phyloP scores from a whole-genome alignment of 1,140 invertebrate species.

The Melanaphis sacchari region DNA sequence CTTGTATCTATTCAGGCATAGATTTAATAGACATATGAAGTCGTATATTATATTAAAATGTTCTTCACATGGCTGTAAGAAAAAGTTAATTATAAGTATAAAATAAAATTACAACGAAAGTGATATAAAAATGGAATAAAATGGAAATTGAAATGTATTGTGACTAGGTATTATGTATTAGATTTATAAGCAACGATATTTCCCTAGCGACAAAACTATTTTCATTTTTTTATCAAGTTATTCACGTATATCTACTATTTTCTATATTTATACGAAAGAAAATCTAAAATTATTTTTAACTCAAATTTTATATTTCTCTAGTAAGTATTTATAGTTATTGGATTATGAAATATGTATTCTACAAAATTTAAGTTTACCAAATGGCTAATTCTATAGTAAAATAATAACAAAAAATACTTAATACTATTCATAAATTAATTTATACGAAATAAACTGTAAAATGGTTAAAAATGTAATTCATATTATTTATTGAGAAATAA shows the following conservation, averaged over 20 bases:
- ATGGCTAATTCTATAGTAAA: too few species aligned
- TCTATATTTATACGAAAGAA: not conserved
- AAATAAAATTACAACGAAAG: not conserved
- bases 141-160: not conserved
- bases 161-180: not conserved
- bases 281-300: not conserved
- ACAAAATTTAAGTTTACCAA: too few species aligned
- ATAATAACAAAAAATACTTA: too few species aligned
- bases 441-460: not conserved
- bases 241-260: too few species aligned
- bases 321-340: too few species aligned
- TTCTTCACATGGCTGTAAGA: not conserved
- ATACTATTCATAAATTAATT: not conserved
- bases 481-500: too few species aligned
- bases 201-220: too few species aligned
- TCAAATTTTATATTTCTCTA: too few species aligned
- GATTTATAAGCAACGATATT: not conserved
- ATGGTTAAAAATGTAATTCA: too few species aligned
- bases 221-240: too few species aligned
- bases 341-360: too few species aligned
- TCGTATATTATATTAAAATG: not conserved
- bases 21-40: not conserved
- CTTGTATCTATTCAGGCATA: not conserved
- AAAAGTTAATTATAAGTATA: not conserved
- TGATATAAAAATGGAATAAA: not conserved